Conservation (phyloP, 2,797 vertebrate genomes). For the Alcedo atthis region DNA sequence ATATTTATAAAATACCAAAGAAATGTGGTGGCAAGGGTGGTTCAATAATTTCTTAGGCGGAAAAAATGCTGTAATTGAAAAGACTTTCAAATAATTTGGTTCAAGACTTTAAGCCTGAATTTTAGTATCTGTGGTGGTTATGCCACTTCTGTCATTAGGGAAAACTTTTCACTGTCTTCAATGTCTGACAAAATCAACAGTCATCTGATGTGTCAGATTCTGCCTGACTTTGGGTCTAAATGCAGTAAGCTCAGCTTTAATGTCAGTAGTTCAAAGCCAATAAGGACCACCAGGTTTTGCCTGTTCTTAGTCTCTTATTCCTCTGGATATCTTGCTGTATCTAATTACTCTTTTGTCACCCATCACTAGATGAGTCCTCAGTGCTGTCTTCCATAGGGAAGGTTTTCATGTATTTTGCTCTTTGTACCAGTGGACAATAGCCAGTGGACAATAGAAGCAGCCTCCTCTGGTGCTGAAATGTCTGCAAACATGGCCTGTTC, state of each 20-base stretch:
- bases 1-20: slow-evolving; percentile 46
- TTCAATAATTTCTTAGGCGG: slow-evolving; percentile 15
- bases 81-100: neutral
- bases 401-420: slow-evolving; percentile 57
- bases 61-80: neutral
- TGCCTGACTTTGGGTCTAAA: slow-evolving; percentile 19
- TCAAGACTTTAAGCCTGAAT: slow-evolving; percentile 3
- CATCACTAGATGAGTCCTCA: slow-evolving; percentile 14
- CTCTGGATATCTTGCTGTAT: slow-evolving; percentile 25
- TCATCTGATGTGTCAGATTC: slow-evolving; percentile 28
- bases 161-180: slow-evolving; percentile 29
- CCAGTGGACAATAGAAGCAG: slow-evolving; percentile 14
- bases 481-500: neutral
- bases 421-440: slow-evolving; percentile 43
- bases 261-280: slow-evolving; percentile 55
- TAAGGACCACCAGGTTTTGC: neutral
- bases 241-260: slow-evolving; percentile 19
- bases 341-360: slow-evolving; percentile 59
- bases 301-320: slow-evolving; percentile 36
- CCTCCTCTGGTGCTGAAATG: slow-evolving; percentile 17
- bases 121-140: neutral
- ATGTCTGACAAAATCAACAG: slow-evolving; percentile 27
- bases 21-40: neutral
- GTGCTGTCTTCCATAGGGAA: slow-evolving; percentile 38
- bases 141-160: neutral